Percentiles rank a stretch among this genome's conserved stretches.
phyloP scores from a whole-genome alignment of 2,113 vertebrate genomes.

The Tetrao urogallus region DNA sequence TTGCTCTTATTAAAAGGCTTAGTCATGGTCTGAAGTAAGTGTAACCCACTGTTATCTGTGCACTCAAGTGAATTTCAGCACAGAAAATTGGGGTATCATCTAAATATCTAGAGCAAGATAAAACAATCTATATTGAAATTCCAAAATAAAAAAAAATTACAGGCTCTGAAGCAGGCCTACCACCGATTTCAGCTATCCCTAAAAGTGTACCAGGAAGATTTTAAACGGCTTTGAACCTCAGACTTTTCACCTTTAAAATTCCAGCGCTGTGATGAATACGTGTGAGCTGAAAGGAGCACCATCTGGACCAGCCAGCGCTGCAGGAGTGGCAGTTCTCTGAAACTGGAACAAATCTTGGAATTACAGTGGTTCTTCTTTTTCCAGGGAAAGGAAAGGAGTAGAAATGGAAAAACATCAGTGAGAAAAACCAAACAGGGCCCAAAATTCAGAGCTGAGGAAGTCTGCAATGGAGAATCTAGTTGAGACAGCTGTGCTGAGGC shows the following conservation, averaged over 20 bases:
- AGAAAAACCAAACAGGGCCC: not conserved
- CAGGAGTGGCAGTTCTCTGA: not conserved
- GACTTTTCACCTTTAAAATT: not conserved
- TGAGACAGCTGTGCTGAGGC: conserved; percentile 66
- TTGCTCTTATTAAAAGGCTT: not conserved
- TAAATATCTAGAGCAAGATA: not conserved
- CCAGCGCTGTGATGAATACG: not conserved
- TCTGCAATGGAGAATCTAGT: conserved; percentile 54
- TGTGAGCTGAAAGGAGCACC: not conserved
- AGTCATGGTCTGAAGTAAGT: not conserved
- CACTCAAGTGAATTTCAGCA: not conserved
- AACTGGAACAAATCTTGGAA: conserved; percentile 46
- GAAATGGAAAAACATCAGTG: conserved; percentile 56
- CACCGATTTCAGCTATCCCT: not conserved
- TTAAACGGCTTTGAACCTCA: not conserved
- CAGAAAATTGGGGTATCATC: not conserved
- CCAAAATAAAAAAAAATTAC: not conserved
- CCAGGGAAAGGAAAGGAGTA: conserved; percentile 39
- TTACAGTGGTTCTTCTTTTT: not conserved
- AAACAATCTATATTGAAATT: not conserved
- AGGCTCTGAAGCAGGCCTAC: not conserved
- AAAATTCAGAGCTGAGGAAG: conserved; percentile 53
- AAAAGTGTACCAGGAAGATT: fast-evolving
- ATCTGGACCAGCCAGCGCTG: conserved; percentile 19
- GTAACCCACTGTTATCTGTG: not conserved